These are phyloP conservation scores for Cyanoramphus novaezelandiae DNA, from an alignment of 2,113 vertebrate species.

Conservation along the genomic window DNA sequence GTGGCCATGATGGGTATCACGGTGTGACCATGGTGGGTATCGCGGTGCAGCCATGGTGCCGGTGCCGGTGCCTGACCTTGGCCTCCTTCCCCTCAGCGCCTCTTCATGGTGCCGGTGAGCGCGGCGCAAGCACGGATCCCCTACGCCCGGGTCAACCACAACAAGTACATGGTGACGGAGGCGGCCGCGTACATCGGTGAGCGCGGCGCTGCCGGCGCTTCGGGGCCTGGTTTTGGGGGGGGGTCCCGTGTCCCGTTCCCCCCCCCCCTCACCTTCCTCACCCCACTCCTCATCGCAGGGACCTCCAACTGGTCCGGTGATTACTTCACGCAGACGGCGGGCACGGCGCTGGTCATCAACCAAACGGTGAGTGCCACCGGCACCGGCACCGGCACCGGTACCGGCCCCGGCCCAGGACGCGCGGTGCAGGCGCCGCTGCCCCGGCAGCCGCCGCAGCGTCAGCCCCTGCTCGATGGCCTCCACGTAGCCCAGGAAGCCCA, in stretches of 20 bases:
- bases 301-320: conserved; percentile 93
- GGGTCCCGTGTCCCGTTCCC: too few species aligned
- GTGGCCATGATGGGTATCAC: too few species aligned
- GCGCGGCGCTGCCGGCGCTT: background rate
- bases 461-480: too few species aligned
- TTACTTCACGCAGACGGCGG: conserved; percentile 85
- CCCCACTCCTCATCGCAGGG: conserved; percentile 60
- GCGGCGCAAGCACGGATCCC: conserved; percentile 80
- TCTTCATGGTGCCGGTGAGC: conserved; percentile 66
- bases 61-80: background rate
- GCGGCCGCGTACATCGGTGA: conserved; percentile 84
- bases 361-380: conserved; percentile 52
- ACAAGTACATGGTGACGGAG: conserved; percentile 94
- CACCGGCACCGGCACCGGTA: background rate
- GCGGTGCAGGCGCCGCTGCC: too few species aligned
- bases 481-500: too few species aligned
- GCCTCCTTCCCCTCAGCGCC: background rate
- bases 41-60: too few species aligned
- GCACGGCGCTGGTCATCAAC: conserved; percentile 83
- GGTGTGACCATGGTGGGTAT: too few species aligned
- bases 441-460: too few species aligned
- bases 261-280: background rate
- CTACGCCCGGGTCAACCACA: conserved; percentile 87
- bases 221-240: background rate
- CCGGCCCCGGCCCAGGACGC: background rate